phyloP scores from a whole-genome alignment of 2,888 invertebrate genomes.

The Luperina nickerlii region DNA sequence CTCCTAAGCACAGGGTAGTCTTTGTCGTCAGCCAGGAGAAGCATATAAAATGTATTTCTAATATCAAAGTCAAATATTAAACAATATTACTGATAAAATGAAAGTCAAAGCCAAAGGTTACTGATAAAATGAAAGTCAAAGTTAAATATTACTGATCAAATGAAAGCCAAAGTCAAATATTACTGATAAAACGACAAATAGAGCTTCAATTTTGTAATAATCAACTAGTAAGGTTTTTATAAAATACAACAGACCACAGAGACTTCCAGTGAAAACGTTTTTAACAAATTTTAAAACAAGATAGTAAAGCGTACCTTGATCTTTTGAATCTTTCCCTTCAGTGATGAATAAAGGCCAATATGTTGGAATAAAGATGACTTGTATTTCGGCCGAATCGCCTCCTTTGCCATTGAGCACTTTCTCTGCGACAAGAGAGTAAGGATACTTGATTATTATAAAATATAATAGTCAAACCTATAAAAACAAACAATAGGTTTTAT shows the following conservation, averaged over 20 bases:
- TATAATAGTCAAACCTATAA: not conserved
- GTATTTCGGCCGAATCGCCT: constrained; percentile 95
- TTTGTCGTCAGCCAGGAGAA: not conserved
- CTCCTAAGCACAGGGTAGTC: not conserved
- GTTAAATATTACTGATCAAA: not conserved
- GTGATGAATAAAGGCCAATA: constrained; percentile 97
- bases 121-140: not conserved
- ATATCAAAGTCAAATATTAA: not conserved
- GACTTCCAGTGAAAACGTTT: not conserved
- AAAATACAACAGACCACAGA: not conserved
- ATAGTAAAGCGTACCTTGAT: constrained; percentile 90
- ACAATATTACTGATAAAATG: not conserved
- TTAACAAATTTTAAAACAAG: not conserved
- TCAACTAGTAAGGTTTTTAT: not conserved
- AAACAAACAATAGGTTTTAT: not conserved
- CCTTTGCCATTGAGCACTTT: constrained; percentile 94
- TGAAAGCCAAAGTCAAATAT: not conserved
- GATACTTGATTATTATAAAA: not conserved
- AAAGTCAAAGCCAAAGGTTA: not conserved
- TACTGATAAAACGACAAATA: no score
- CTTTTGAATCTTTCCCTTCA: constrained; percentile 98
- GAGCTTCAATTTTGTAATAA: not conserved
- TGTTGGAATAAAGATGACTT: constrained; percentile 98
- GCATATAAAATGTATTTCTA: not conserved
- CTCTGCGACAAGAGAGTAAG: constrained; percentile 91